phyloP scores from a whole-genome alignment of 2,888 invertebrate species.

The Drosophila helvetica region DNA sequence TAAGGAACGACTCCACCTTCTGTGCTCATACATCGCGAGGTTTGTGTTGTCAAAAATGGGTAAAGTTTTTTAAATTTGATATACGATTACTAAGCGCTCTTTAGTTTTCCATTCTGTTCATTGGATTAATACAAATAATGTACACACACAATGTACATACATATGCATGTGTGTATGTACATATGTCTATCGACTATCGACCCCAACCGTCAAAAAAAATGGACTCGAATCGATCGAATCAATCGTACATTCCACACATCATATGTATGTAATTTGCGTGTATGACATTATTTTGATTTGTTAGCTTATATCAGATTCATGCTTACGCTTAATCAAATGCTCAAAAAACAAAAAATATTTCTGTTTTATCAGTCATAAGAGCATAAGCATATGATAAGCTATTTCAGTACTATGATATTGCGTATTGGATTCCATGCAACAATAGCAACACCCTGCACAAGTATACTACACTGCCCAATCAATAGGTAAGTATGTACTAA shows the following conservation, averaged over 20 bases:
- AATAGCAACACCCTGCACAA: background rate
- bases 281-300: background rate
- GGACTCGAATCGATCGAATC: too few species aligned
- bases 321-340: background rate
- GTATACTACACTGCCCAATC: background rate
- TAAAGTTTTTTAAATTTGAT: conserved; percentile 79
- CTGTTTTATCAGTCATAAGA: conserved; percentile 1
- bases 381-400: background rate
- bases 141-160: conserved; percentile 1
- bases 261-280: background rate
- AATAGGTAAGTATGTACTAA: background rate
- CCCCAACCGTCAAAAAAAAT: too few species aligned
- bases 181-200: background rate
- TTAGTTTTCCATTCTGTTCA: conserved; percentile 8
- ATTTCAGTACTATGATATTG: background rate
- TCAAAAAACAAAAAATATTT: background rate
- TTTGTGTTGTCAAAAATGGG: conserved; percentile 84
- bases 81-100: conserved; percentile 55
- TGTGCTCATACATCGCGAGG: conserved; percentile 82
- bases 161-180: conserved; percentile 16
- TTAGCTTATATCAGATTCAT: background rate
- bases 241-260: too few species aligned
- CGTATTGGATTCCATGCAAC: background rate
- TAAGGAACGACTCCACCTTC: conserved; percentile 97
- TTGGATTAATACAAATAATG: conserved; percentile 8